These are phyloP conservation scores for Ctenochaetus hawaiiensis DNA, from an alignment of 2,797 vertebrate genomes.

Conservation along the genomic window DNA sequence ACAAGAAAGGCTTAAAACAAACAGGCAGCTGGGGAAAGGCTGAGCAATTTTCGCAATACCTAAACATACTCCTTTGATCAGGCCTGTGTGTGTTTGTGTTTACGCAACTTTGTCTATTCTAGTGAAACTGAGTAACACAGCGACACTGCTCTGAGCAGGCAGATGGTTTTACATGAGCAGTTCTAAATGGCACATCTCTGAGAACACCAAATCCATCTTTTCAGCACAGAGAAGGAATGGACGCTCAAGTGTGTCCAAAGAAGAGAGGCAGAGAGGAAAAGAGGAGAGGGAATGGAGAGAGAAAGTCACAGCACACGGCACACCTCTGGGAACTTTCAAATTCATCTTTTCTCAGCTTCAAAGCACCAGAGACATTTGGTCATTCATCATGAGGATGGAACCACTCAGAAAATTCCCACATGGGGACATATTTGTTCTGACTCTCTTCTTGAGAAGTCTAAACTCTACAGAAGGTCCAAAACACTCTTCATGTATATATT, in stretches of 20 bases:
- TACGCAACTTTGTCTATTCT: constrained; percentile 8
- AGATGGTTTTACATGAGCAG: constrained; percentile 43
- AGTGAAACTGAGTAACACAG: constrained; percentile 33
- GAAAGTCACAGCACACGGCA: constrained; percentile 40
- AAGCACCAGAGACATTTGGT: constrained; percentile 57
- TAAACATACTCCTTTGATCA: constrained; percentile 61
- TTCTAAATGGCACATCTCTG: constrained; percentile 30
- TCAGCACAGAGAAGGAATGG: constrained; percentile 21
- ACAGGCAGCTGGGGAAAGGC: constrained; percentile 52
- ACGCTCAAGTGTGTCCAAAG: constrained; percentile 23
- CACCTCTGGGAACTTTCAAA: constrained; percentile 43
- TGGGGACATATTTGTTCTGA: constrained; percentile 66
- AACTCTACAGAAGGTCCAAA: constrained; percentile 37
- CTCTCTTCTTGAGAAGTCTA: constrained; percentile 56
- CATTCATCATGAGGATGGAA: constrained; percentile 71
- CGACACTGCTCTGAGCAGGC: constrained; percentile 31
- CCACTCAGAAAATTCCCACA: constrained; percentile 67
- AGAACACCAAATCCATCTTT: constrained; percentile 48
- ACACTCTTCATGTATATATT: constrained; percentile 35
- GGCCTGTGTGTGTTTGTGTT: constrained; percentile 29
- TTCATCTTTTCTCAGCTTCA: constrained; percentile 67
- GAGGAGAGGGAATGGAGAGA: constrained; percentile 10
- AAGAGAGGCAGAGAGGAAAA: neutral
- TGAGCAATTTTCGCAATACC: constrained; percentile 47
- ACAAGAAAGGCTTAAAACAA: constrained; percentile 61